These are phyloP conservation scores for Bellardia bayeri DNA, from an alignment of 2,888 invertebrate species.

Conservation along the genomic window DNA sequence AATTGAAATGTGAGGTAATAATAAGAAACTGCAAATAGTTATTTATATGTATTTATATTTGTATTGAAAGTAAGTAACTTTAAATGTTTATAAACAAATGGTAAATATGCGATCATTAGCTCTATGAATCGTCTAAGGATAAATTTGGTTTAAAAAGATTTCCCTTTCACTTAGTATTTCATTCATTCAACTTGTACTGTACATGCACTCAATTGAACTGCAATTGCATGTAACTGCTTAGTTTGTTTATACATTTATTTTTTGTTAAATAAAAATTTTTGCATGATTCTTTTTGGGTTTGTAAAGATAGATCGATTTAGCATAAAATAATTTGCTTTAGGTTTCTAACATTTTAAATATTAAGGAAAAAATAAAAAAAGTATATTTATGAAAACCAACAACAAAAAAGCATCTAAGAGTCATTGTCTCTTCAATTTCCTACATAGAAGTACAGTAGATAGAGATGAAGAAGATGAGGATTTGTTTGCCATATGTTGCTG, in stretches of 20 bases:
- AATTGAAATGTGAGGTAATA: slow-evolving; percentile 52
- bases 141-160: slow-evolving; percentile 45
- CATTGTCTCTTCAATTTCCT: slow-evolving; percentile 50
- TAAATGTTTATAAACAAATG: neutral
- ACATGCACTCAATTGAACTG: too few relatives aligned
- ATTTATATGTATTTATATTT: neutral
- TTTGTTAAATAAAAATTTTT: neutral
- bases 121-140: slow-evolving; percentile 24
- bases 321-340: neutral
- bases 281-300: neutral
- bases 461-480: slow-evolving; percentile 5
- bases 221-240: neutral
- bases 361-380: too few relatives aligned
- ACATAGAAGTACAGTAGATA: neutral
- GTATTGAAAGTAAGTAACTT: neutral
- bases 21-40: slow-evolving; percentile 21
- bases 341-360: too few relatives aligned
- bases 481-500: slow-evolving; percentile 41
- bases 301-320: neutral
- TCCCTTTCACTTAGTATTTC: slow-evolving; percentile 30
- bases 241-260: neutral
- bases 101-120: slow-evolving; percentile 1
- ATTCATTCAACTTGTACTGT: neutral
- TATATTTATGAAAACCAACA: neutral
- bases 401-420: slow-evolving; percentile 21